Evolutionary conservation across 2,888 invertebrate genomes (phyloP), one percentile per base, ranked within the genome.

Genomic region (Hemistola chrysoprasaria): DNA sequence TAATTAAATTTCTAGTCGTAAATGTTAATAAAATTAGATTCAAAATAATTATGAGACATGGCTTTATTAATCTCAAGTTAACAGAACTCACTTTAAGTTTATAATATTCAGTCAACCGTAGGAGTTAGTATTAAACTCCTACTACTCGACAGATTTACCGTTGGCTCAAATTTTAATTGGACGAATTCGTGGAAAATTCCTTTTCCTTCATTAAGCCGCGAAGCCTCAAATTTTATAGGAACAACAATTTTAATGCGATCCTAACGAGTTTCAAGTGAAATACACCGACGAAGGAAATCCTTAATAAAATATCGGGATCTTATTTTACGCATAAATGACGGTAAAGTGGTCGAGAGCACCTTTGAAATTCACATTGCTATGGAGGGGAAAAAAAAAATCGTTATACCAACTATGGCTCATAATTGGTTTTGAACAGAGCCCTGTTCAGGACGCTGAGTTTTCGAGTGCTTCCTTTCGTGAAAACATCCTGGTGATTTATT

Each of bases 331-430:
- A 40, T 59, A 57, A 63, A 63, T 58, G 53, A 50, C 53, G 50
- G 48, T 50, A 40, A 56, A 57, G 50, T 50, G 53, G 47, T 47
- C 11, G 43, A 40, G 35, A 46, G 37, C 46, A 55, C 56, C 53
- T 60, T 56, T 38, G 20, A 50, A 63, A 65, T 65, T 65, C 65
- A 58, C 62, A 65, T 64, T 58, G 47, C 47, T 44, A 40, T 33
- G 34, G 40, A 46, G 56, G 34, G 34, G 27, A 36, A 38, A 35
- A 31, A 43, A 59, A 47, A 45, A 48, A 57, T 59, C 47, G 47
- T 62, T 64, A 56, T 56, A 49, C 58, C 53, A 42, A 58, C 45
- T 40, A 53, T 33, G 36, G 34, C 45, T 51, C 49, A 59, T 63
- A 64, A 66, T 67, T 62, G 56, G 59, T 61, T 62, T 40, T 40